These are phyloP conservation scores for Tylochromis polylepis DNA, from an alignment of 2,113 vertebrate genomes.

Conservation along the genomic window DNA sequence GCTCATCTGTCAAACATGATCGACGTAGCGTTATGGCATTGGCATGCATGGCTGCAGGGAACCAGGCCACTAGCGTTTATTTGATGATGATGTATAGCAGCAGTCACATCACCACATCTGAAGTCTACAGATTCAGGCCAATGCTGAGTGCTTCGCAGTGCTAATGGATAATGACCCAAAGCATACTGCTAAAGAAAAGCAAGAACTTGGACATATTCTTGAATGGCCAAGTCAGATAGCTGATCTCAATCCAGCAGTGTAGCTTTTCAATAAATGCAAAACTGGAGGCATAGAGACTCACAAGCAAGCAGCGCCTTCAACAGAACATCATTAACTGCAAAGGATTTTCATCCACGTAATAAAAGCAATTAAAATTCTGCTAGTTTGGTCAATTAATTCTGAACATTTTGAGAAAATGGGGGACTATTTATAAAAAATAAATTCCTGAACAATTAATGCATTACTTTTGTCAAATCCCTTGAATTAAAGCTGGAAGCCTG, in stretches of 20 bases:
- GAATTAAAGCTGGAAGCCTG: not conserved
- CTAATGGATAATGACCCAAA: not conserved
- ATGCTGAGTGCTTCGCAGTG: not conserved
- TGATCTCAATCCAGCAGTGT: not conserved
- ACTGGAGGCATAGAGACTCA: not conserved
- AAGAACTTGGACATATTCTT: not conserved
- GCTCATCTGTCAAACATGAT: not conserved
- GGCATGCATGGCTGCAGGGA: not conserved
- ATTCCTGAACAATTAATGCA: not conserved
- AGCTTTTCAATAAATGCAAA: not conserved
- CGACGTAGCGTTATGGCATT: not conserved
- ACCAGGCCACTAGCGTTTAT: not conserved
- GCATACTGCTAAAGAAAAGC: not conserved
- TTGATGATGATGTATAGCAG: not conserved
- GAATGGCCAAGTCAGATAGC: not conserved
- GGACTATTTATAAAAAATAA: not conserved
- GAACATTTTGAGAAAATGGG: not conserved
- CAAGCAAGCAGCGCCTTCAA: not conserved
- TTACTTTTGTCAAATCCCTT: not conserved
- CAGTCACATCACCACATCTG: not conserved
- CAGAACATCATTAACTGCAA: not conserved
- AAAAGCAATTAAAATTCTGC: not conserved
- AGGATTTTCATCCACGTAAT: not conserved
- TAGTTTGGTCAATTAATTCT: not conserved
- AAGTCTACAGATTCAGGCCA: not conserved